Percentiles rank a stretch among this genome's conserved stretches.
phyloP scores from a whole-genome alignment of 2,113 vertebrate species.

The Apodemus speciosus region DNA sequence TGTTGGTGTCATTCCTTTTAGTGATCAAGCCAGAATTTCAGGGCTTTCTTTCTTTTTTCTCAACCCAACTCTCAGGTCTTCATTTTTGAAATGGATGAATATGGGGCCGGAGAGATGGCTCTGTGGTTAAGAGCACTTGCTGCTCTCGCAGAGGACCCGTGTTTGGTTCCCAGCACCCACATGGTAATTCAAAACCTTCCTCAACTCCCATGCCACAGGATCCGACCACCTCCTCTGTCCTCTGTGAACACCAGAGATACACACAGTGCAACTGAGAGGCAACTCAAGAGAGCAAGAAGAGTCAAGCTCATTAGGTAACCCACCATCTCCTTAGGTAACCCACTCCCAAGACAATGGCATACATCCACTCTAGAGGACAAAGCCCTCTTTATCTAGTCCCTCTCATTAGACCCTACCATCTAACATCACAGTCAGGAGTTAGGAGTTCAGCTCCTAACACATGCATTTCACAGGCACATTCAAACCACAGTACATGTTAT shows the following conservation, averaged over 20 bases:
- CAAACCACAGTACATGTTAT: background rate
- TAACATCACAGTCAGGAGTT: background rate
- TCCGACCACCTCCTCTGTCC: background rate
- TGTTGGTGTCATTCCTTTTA: background rate
- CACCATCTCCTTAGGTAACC: background rate
- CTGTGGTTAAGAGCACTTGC: background rate
- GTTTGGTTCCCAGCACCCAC: background rate
- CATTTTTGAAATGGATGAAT: background rate
- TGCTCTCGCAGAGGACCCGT: background rate
- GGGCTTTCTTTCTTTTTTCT: background rate
- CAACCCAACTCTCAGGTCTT: background rate
- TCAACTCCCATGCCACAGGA: background rate
- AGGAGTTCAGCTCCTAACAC: background rate
- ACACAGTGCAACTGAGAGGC: background rate
- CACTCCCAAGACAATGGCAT: background rate
- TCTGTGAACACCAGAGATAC: background rate
- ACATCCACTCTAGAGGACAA: background rate
- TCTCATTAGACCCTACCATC: background rate
- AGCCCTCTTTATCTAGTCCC: background rate
- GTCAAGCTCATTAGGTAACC: background rate
- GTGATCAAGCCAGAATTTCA: background rate
- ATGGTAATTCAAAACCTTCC: background rate
- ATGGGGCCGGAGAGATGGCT: background rate
- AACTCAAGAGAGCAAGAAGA: background rate
- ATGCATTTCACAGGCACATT: background rate